A percentile compares a stretch with the other conserved stretches of the same genome.
Evolutionary conservation across 35 echinoderm and acorn worm genomes (phyloP).

Genomic region (Stichopus chloronotus): DNA sequence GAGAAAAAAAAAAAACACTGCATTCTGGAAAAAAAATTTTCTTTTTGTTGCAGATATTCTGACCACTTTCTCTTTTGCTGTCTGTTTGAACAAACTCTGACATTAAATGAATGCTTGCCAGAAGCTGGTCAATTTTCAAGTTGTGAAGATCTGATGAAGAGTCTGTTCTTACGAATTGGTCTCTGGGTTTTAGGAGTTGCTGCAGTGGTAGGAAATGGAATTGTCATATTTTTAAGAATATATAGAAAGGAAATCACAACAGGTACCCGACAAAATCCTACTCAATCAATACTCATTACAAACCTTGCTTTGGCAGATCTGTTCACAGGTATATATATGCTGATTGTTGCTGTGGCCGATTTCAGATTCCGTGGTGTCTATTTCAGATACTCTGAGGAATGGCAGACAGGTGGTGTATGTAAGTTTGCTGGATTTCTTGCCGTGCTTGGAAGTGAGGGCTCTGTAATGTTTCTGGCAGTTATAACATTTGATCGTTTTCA

Average conservation of each 20-base stretch:
- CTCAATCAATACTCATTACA: slow-evolving; percentile 45
- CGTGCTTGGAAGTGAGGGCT: slow-evolving; percentile 53
- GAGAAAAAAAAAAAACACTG: too few species aligned
- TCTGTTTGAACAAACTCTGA: slow-evolving; percentile 10
- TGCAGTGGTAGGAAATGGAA: slow-evolving; percentile 79
- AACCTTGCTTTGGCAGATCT: slow-evolving; percentile 66
- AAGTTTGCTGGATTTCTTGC: slow-evolving; percentile 61
- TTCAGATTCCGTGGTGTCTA: slow-evolving; percentile 52
- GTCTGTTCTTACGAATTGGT: slow-evolving; percentile 70
- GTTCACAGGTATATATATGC: slow-evolving; percentile 67
- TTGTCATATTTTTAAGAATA: slow-evolving; percentile 86
- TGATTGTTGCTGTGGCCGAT: slow-evolving; percentile 61
- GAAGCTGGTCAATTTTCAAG: slow-evolving; percentile 79
- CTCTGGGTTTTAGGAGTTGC: slow-evolving; percentile 91
- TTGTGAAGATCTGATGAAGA: slow-evolving; percentile 91
- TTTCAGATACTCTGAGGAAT: slow-evolving; percentile 45
- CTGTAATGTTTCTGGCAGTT: slow-evolving; percentile 58
- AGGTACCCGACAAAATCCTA: background rate
- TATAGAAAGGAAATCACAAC: background rate
- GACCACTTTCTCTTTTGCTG: slow-evolving; percentile 85
- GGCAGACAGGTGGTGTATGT: slow-evolving; percentile 46
- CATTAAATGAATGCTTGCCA: slow-evolving; percentile 63
- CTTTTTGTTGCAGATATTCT: slow-evolving; percentile 36
- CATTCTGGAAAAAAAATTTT: too few species aligned
- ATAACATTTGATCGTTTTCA: slow-evolving; percentile 67